phyloP scores from a whole-genome alignment of 2,113 vertebrate genomes.

The Carassius gibelio region DNA sequence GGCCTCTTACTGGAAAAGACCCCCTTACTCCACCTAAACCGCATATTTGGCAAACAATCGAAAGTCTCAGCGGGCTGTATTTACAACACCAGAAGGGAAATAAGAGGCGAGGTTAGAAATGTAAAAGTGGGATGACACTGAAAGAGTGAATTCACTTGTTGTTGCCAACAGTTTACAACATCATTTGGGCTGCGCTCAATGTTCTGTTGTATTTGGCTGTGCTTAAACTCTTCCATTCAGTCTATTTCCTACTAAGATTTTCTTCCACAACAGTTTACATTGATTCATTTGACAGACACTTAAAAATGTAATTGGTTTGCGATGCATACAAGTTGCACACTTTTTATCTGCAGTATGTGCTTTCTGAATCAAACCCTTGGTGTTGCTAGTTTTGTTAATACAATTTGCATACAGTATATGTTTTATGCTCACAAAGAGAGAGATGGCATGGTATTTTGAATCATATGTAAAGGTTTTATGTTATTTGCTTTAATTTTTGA shows the following conservation, averaged over 20 bases:
- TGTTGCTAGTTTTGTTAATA: neutral
- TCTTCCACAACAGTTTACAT: neutral
- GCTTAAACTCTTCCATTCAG: neutral
- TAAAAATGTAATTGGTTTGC: neutral
- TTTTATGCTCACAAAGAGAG: neutral
- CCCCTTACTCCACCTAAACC: slow-evolving; percentile 45
- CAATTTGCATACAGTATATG: too few relatives aligned
- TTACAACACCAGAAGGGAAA: slow-evolving; percentile 17
- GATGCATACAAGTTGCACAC: neutral
- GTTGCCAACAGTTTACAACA: neutral
- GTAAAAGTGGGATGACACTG: neutral
- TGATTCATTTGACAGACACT: neutral
- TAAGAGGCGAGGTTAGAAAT: slow-evolving; percentile 27
- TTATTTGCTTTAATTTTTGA: neutral
- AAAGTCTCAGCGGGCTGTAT: neutral
- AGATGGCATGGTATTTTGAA: neutral
- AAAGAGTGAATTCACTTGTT: slow-evolving; percentile 20
- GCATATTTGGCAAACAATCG: slow-evolving; percentile 51
- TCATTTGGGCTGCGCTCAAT: neutral
- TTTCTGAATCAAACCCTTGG: neutral
- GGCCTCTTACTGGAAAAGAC: slow-evolving; percentile 57
- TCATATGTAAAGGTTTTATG: neutral
- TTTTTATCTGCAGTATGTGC: neutral
- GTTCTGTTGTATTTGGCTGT: slow-evolving; percentile 1
- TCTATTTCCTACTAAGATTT: neutral